phyloP scores from a whole-genome alignment of 2,888 invertebrate genomes.

The Melikaiella ostensackeni region DNA sequence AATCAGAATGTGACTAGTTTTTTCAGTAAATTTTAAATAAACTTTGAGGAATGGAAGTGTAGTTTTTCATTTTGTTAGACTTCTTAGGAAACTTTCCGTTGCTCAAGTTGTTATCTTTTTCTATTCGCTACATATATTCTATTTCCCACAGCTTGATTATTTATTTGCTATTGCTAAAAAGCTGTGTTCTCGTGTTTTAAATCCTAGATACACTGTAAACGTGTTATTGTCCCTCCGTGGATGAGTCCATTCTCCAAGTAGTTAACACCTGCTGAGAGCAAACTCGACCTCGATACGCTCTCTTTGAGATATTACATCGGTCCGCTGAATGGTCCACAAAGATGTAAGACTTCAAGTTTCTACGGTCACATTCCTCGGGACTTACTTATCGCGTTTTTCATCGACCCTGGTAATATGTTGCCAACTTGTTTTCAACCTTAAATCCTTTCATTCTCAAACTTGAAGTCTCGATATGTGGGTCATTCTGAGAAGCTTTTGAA shows the following conservation, averaged over 20 bases:
- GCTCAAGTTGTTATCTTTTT: not conserved
- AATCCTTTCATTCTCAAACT: not conserved
- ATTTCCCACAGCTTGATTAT: not conserved
- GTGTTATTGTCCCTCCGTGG: slow-evolving; percentile 6
- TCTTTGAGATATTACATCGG: slow-evolving; percentile 7
- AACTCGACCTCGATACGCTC: slow-evolving; percentile 22
- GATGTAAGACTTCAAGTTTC: slow-evolving; percentile 22
- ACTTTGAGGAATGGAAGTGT: not conserved
- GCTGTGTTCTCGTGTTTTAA: not conserved
- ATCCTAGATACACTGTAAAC: slow-evolving; percentile 1
- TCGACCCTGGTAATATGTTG: not conserved
- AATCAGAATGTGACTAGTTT: no score
- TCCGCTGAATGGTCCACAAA: slow-evolving; percentile 17
- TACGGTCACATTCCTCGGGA: slow-evolving; percentile 3
- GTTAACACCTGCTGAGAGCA: slow-evolving; percentile 31
- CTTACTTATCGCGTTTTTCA: slow-evolving; percentile 14
- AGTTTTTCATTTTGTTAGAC: not conserved
- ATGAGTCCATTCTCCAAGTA: slow-evolving; percentile 22
- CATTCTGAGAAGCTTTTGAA: not conserved
- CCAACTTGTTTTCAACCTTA: not conserved
- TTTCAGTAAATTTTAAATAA: no score
- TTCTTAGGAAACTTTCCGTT: not conserved
- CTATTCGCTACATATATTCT: not conserved
- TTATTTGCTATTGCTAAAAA: not conserved
- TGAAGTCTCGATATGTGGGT: not conserved